phyloP scores from a whole-genome alignment of 2,888 invertebrate species.

The Lordiphosa fenestrarum region DNA sequence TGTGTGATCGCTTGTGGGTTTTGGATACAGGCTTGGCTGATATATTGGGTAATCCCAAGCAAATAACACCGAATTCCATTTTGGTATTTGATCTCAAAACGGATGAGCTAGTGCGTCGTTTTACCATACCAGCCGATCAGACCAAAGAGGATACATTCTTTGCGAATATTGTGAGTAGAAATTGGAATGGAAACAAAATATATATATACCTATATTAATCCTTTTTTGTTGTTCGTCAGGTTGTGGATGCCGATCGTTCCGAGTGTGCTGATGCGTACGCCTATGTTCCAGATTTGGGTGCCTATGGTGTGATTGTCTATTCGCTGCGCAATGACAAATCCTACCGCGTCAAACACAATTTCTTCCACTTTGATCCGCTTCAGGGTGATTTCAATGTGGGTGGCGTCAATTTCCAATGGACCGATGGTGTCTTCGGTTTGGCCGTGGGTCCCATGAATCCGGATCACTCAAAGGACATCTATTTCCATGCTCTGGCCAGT shows the following conservation, averaged over 20 bases:
- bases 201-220: not conserved
- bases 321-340: slow-evolving; percentile 87
- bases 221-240: slow-evolving; percentile 79
- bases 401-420: slow-evolving; percentile 92
- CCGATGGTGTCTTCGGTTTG: slow-evolving; percentile 89
- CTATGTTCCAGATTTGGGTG: slow-evolving; percentile 89
- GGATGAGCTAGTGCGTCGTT: slow-evolving; percentile 86
- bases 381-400: slow-evolving; percentile 88
- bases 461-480: slow-evolving; percentile 85
- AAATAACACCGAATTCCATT: slow-evolving; percentile 84
- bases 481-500: slow-evolving; percentile 91
- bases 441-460: slow-evolving; percentile 84
- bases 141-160: slow-evolving; percentile 89
- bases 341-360: slow-evolving; percentile 90
- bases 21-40: slow-evolving; percentile 89
- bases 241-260: slow-evolving; percentile 86
- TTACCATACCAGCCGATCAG: slow-evolving; percentile 85
- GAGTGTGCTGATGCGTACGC: slow-evolving; percentile 88
- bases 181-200: not conserved
- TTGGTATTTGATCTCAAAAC: slow-evolving; percentile 87
- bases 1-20: slow-evolving; percentile 90
- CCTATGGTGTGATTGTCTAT: slow-evolving; percentile 89
- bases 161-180: slow-evolving; percentile 86
- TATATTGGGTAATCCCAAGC: slow-evolving; percentile 85
- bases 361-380: slow-evolving; percentile 91